Evolutionary conservation across 2,888 invertebrate species (phyloP), one percentile per base, ranked within the genome.

Genomic region (Drosophila paracracens): DNA sequence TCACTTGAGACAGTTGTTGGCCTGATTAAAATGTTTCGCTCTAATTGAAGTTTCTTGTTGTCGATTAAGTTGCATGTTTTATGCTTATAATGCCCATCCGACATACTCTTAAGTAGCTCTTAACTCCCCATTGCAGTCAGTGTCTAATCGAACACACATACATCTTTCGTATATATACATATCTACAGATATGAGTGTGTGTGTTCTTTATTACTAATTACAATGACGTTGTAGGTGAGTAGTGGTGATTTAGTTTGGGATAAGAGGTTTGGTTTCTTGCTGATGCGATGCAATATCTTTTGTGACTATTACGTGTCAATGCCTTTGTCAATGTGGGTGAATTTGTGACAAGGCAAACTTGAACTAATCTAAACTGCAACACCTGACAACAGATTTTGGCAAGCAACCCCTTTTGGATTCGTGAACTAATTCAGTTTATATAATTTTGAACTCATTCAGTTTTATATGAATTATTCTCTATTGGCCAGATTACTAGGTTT

Each of bases 1-100:
- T 64, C 50, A 63, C 31, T 50, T 35, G 11, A 21, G 51, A 50
- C 60, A 51, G 38, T 56, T 62, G 40, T 68, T 53, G 40, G 31
- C 25, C 57, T 72, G 71, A 86, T 81, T 70, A 70, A 76, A 74
- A 75, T 85, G 78, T 85, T 89, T 62, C 46, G 50, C 58, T 57
- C 88, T 89, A 85, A 88, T 86, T 88, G 86, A 80, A 71, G 88
- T 83, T 88, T 70, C 90, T 63, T 85, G 85, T 85, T 64, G 69
- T 59, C 62, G 70, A 81, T 65, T 76, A 72, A 82, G 69, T 70
- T 79, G 70, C 69, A 35, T 85, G 76, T 67, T 70, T 58, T 40
- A 58, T 63, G 79, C 61, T 56, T 53, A 71, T 71, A 58, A 66
- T 68, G 52, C 53, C 57, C 52, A 16, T 33, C 65, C 46, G 25